A percentile compares a stretch with the other conserved stretches of the same genome.
These are phyloP conservation scores for Invenusta paracnida DNA, from an alignment of 2,888 invertebrate genomes.

Conservation along the genomic window DNA sequence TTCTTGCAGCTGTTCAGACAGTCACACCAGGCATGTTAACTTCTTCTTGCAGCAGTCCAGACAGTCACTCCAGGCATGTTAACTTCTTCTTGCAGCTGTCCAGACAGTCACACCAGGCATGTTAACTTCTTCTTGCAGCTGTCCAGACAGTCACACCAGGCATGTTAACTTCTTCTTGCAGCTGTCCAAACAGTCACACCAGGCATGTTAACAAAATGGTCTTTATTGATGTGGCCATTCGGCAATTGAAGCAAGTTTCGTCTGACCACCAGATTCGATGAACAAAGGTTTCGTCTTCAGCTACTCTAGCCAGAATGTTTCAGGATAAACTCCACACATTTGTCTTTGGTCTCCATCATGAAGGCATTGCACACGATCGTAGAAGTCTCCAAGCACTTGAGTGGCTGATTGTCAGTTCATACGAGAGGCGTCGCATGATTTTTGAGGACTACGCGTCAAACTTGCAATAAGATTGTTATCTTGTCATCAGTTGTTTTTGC, in stretches of 20 bases:
- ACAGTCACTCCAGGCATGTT: no score
- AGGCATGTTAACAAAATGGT: no score
- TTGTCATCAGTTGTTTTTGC: neutral
- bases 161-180: no score
- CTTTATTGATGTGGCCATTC: no score
- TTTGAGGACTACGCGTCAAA: neutral
- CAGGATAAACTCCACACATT: neutral
- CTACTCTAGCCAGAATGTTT: neutral
- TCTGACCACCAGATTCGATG: neutral
- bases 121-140: no score
- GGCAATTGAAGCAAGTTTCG: no score
- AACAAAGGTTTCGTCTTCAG: neutral
- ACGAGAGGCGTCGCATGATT: neutral
- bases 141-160: no score
- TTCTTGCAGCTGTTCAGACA: neutral
- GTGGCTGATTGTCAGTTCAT: neutral
- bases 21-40: no score
- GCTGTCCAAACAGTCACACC: no score
- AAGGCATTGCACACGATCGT: neutral
- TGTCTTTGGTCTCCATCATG: neutral
- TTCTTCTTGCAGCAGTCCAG: no score
- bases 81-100: no score
- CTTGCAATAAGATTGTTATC: neutral
- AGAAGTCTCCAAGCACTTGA: neutral
- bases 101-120: no score